Conservation (phyloP, 1,140 invertebrate genomes). For the Bombus turneri region DNA sequence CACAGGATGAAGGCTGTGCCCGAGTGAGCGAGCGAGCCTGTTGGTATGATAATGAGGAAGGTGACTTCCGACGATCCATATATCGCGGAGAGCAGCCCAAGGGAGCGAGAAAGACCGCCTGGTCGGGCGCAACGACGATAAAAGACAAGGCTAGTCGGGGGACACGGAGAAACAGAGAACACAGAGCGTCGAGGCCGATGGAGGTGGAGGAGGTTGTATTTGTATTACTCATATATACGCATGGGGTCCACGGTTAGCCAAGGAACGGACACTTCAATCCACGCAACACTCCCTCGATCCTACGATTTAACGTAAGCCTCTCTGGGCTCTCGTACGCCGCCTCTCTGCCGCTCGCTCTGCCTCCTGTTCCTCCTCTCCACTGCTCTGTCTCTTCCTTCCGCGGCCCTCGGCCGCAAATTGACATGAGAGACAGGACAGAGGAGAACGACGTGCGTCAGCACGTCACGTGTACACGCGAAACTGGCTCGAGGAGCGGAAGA, state of each 20-base stretch:
- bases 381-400: slow-evolving; percentile 77
- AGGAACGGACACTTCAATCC: slow-evolving; percentile 82
- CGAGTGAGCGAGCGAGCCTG: slow-evolving; percentile 75
- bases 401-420: slow-evolving; percentile 76
- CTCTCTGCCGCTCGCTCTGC: slow-evolving; percentile 28
- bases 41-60: slow-evolving; percentile 83
- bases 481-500: slow-evolving; percentile 66
- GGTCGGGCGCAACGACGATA: slow-evolving; percentile 35
- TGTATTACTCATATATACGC: slow-evolving; percentile 21
- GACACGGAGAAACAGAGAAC: slow-evolving; percentile 62
- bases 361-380: slow-evolving; percentile 49
- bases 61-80: slow-evolving; percentile 83
- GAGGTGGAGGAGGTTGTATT: slow-evolving; percentile 53
- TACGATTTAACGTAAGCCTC: slow-evolving; percentile 61
- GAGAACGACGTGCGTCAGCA: slow-evolving; percentile 62
- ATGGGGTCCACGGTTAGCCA: slow-evolving; percentile 74
- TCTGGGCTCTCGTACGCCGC: slow-evolving; percentile 46
- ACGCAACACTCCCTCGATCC: slow-evolving; percentile 65
- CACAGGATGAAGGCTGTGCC: slow-evolving; percentile 81
- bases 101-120: slow-evolving; percentile 21
- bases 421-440: slow-evolving; percentile 75
- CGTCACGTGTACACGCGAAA: slow-evolving; percentile 61
- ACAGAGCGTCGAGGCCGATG: slow-evolving; percentile 29
- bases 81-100: slow-evolving; percentile 66
- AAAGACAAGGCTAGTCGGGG: slow-evolving; percentile 16